Percentiles rank a stretch among this genome's conserved stretches.
These are phyloP conservation scores for Zaprionus obscuricornis DNA, from an alignment of 2,888 invertebrate species.

Conservation along the genomic window DNA sequence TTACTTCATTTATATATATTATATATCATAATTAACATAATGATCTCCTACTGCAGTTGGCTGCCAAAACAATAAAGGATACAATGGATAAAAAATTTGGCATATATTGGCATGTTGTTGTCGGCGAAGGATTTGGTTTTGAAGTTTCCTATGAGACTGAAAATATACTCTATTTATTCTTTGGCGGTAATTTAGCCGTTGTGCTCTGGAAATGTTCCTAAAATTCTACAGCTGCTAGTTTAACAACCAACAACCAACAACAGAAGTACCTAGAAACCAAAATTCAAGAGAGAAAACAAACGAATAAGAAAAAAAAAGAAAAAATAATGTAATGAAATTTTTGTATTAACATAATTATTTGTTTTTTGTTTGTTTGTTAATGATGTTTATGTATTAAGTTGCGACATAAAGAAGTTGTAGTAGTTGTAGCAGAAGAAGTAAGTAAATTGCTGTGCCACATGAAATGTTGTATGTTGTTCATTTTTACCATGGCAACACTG, in stretches of 20 bases:
- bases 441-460: constrained; percentile 24
- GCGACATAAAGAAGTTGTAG: neutral
- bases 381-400: constrained; percentile 57
- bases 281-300: constrained; percentile 26
- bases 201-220: constrained; percentile 93
- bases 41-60: constrained; percentile 85
- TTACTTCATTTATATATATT: neutral
- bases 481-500: constrained; percentile 53
- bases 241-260: constrained; percentile 21
- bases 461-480: constrained; percentile 5
- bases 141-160: constrained; percentile 96
- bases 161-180: constrained; percentile 93
- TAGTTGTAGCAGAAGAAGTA: neutral
- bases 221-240: neutral
- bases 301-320: constrained; percentile 15
- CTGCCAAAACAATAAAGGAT: constrained; percentile 97
- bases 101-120: constrained; percentile 96
- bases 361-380: constrained; percentile 35
- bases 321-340: no score
- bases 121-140: constrained; percentile 95
- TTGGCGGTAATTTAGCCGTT: constrained; percentile 95
- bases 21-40: neutral
- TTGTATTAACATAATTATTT: constrained; percentile 39
- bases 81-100: constrained; percentile 98
- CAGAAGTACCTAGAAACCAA: constrained; percentile 63